Base-by-base conservation (phyloP, 2,797 vertebrate species). In the Melanitta fusca region DNA sequence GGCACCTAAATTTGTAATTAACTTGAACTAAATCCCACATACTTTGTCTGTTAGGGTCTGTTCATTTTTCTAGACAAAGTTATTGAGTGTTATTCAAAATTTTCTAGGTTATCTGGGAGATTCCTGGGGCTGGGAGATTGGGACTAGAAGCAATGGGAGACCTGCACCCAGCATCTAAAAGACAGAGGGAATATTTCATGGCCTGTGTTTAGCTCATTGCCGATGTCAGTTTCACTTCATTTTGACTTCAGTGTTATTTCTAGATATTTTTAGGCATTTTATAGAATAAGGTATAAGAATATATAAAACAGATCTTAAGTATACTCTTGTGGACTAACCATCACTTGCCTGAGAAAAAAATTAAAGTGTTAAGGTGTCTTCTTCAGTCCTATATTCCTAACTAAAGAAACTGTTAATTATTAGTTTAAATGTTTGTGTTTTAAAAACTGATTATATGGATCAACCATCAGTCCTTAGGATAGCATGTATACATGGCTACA, bases 121-220 rank as follows among this genome's bases (percentile, higher is more conserved):
- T 14, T 85, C 16, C 4, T 56, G 43, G 41, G 38, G 4, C 17
- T 72, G 21, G 7, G 17, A 75, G 17, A 68, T 73, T 82, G 62
- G 34, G 41, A 83, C 8, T 7, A 39, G 45, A 64, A 94, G 34
- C 58, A 89, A 66, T 2, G 66, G 27, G 70, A 57, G 4, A 66
- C 47, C 10, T 5, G 4, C 0, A 0, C 0, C 5, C 39, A 57
- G 6, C 14, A 68, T 28, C 36, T 60, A 49, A 32, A 83, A 83
- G 18, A 3, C 14, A 24, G 25, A 89, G 6, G 9, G 10, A 65
- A 87, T 62, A 54, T 2, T 6, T 4, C 20, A 62, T 7, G 6
- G 11, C 57, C 32, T 75, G 6, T 79, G 21, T 78, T 88, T 51
- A 82, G 7, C 36, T 83, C 53, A 47, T 36, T 65, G n/a, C 6